These are phyloP conservation scores for Apotomis betuletana DNA, from an alignment of 2,888 invertebrate genomes.

Conservation along the genomic window DNA sequence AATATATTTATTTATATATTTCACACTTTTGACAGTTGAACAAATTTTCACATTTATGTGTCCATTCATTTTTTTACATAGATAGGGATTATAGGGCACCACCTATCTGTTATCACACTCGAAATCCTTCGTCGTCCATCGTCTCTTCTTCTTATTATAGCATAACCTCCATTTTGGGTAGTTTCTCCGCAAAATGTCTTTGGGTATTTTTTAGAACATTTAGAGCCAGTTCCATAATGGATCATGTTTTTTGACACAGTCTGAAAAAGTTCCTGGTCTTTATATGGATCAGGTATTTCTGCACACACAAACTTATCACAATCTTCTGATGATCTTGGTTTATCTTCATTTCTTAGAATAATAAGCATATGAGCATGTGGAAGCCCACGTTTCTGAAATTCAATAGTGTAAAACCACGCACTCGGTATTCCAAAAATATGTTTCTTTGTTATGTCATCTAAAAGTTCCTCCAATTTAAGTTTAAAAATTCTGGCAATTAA, in stretches of 20 bases:
- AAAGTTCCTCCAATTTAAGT: constrained; percentile 51
- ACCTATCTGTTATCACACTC: constrained; percentile 45
- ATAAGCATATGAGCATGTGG: constrained; percentile 49
- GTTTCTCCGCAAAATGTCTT: constrained; percentile 50
- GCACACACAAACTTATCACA: constrained; percentile 43
- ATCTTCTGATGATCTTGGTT: constrained; percentile 45
- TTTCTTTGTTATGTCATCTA: constrained; percentile 45
- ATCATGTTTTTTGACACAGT: constrained; percentile 43
- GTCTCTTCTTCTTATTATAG: constrained; percentile 51
- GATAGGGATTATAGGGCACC: constrained; percentile 59
- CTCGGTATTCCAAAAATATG: constrained; percentile 45
- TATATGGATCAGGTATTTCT: constrained; percentile 44
- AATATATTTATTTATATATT: constrained; percentile 47
- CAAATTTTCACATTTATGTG: constrained; percentile 64
- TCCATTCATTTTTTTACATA: constrained; percentile 53
- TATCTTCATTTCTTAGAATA: constrained; percentile 48
- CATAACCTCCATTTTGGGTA: constrained; percentile 53
- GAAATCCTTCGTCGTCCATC: too few relatives aligned
- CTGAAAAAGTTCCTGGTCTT: too few relatives aligned
- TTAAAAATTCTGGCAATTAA: constrained; percentile 56
- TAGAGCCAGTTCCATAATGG: constrained; percentile 40
- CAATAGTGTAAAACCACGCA: constrained; percentile 49
- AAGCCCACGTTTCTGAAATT: constrained; percentile 55
- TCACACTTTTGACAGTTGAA: constrained; percentile 42
- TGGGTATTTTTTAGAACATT: constrained; percentile 43